Evolutionary conservation across 2,888 invertebrate genomes (phyloP), one percentile per base, ranked within the genome.

Genomic region (Ophion ellenae): DNA sequence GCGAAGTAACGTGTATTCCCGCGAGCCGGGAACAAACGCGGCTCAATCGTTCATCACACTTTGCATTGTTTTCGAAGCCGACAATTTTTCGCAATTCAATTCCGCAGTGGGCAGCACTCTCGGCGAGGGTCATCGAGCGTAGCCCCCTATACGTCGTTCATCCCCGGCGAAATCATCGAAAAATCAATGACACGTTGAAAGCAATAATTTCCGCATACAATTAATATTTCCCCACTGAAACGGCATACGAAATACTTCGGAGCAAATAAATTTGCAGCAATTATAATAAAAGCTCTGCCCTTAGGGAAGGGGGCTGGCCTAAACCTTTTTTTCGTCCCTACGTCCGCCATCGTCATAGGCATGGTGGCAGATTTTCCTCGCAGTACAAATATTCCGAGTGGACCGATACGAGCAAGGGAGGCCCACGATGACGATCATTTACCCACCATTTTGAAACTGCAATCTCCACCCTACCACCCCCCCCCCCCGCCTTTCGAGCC

Each of bases 381-480:
- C 73, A 84, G 78, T 78, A 81, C 57, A 61, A 84, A 78, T 75
- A 78, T 81, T 70, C 28, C 53, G 17, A 75, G 67, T 75, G 81
- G 77, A 80, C 76, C 64, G 75, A 63, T 64, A 66, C 86, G 69
- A 78, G 45, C 69, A 71, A 32, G 67, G 63, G 28, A 32, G 40
- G 63, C 57, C 81, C 74, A 75, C 78, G 84, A 86, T 86, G 86
- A 86, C 84, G 86, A 86, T 86, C 81, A 86, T 84, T 84, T 83
- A 53, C 81, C 86, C 86, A 79, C 86, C 86, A 86, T 79, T 83
- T 86, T 86, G 84, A 81, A 86, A 84, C 69, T 81, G 61, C 75
- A 61, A 76, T 76, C 77, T 71, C 81, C 84, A 14, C 53, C 17
- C 47, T 14, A 53, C 53, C 53, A 3, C 53, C 53, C 53, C 14